Evolutionary conservation across 1,140 invertebrate species (phyloP).

Genomic region (Saccostrea echinata): DNA sequence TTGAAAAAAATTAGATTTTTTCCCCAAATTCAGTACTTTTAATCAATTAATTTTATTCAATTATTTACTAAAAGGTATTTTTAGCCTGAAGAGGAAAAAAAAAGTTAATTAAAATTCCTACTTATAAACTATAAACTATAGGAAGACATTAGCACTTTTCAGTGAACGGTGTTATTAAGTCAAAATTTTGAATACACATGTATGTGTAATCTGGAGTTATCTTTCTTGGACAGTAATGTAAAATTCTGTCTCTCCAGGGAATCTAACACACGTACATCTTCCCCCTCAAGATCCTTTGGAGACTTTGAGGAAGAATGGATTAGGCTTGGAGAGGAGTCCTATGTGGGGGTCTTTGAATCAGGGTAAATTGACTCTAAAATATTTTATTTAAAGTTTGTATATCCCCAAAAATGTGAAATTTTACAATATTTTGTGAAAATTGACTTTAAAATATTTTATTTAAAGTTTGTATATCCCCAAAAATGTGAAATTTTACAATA

Average conservation of each 20-base stretch:
- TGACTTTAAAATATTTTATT: background rate
- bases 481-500: too few species aligned
- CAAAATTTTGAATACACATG: too few species aligned
- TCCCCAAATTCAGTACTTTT: too few species aligned
- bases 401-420: background rate
- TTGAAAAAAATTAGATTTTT: too few species aligned
- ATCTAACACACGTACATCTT: background rate
- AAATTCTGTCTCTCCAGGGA: slow-evolving; percentile 16
- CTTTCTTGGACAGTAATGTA: background rate
- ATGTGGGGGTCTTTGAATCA: slow-evolving; percentile 1
- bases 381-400: background rate
- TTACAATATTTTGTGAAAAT: background rate
- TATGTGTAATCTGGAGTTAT: background rate
- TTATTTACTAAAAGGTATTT: too few species aligned
- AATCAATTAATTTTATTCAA: too few species aligned
- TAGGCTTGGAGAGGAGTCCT: background rate
- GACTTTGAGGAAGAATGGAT: slow-evolving; percentile 30
- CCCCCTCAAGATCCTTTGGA: background rate
- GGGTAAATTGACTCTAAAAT: background rate
- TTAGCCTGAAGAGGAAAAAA: too few species aligned
- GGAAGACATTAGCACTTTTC: too few species aligned
- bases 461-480: background rate
- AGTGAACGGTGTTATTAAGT: too few species aligned
- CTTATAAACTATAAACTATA: too few species aligned
- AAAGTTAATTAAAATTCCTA: too few species aligned